A percentile compares a stretch with the other conserved stretches of the same genome.
These are phyloP conservation scores for Australoheros scitulus DNA, from an alignment of 2,113 vertebrate species.

Conservation along the genomic window DNA sequence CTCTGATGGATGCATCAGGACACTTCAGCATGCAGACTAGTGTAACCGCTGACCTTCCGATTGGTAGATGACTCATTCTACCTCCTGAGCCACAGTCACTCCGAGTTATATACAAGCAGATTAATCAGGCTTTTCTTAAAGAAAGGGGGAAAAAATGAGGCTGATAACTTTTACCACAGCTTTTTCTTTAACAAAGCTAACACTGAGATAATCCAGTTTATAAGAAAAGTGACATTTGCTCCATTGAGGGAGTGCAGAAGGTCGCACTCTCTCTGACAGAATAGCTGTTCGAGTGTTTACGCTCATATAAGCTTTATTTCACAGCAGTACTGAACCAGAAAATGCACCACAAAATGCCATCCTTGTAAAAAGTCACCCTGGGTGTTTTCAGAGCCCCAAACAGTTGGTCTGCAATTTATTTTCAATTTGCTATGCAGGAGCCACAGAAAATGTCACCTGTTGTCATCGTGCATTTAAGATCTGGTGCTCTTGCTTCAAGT, in stretches of 20 bases:
- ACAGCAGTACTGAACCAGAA: conserved; percentile 43
- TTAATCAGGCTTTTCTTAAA: not conserved
- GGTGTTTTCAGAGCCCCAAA: conserved; percentile 29
- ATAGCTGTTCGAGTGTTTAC: conserved; percentile 36
- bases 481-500: not conserved
- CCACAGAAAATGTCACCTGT: conserved; percentile 48
- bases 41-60: no score
- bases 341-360: conserved; percentile 47
- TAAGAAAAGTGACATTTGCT: conserved; percentile 30
- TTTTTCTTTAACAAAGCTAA: conserved; percentile 17
- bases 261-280: conserved; percentile 4
- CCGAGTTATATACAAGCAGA: not conserved
- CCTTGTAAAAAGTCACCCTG: conserved; percentile 26
- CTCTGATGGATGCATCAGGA: no score
- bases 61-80: no score
- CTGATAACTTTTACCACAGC: not conserved
- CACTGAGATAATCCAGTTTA: not conserved
- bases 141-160: not conserved
- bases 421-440: conserved; percentile 43
- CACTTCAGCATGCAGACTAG: no score
- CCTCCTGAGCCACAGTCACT: not conserved
- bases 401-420: conserved; percentile 39
- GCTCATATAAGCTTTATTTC: conserved; percentile 44
- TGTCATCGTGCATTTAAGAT: conserved; percentile 41
- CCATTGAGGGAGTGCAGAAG: not conserved